Base-by-base conservation (phyloP, 2,113 vertebrate genomes). In the Carettochelys insculpta region DNA sequence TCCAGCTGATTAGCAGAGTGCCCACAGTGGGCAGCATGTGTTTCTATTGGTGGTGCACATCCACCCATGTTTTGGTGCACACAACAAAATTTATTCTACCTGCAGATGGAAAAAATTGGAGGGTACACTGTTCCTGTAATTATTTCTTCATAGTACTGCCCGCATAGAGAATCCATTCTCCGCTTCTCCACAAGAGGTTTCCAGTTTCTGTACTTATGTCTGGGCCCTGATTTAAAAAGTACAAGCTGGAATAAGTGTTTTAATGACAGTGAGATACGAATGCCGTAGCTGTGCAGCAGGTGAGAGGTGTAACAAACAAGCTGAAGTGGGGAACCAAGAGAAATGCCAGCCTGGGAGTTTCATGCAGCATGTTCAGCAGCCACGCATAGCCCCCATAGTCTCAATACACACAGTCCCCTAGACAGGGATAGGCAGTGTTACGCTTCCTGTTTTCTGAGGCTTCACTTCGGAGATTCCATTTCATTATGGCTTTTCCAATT, bases 321-420 rank as follows among this genome's bases (percentile, higher is more conserved):
- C 86, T 6, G 89, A 86, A 84, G 78, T 31, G 52, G 95, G 86
- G 94, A 95, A 90, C 25, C 77, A 88, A 93, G 96, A 89, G 96
- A 95, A 94, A 94, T 96, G 93, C 92, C 81, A 93, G 94, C 87
- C 27, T 86, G 94, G 95, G 89, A 96, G 89, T 94, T 73, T 73
- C 34, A 65, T 61, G 87, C 79, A 1, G 93, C 83, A 58, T 87
- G 94, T 96, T 95, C 95, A 88, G 27, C 94, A 94, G 95, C 94
- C 95, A 95, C 92, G 95, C 90, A 94, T 95, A 96, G 96, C 94
- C 95, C 96, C 95, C 94, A 96, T 95, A 85, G 93, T 90, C 84
- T 85, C 95, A 93, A 95, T 94, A 95, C 81, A 3, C 94, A 92
- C 95, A 96, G 95, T 96, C 96, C 95, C 94, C 75, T 95, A 94